phyloP scores from a whole-genome alignment of 2,888 invertebrate species.

The Nudaria mundana region DNA sequence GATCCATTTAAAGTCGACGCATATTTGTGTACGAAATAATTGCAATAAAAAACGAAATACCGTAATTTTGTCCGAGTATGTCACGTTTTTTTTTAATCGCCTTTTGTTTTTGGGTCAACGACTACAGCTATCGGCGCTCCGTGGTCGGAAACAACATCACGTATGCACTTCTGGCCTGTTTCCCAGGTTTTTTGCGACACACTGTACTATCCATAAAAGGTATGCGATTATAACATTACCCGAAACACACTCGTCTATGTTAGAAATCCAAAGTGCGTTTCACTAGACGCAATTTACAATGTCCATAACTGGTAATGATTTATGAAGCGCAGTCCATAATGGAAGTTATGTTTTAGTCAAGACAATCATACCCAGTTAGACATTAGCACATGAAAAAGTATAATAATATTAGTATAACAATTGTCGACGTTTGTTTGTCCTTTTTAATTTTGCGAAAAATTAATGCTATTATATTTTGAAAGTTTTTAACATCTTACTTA shows the following conservation, averaged over 20 bases:
- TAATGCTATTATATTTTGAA: too few species aligned
- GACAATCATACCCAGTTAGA: too few species aligned
- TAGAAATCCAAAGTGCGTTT: neutral
- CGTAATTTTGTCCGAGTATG: slow-evolving; percentile 39
- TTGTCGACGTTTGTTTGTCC: too few species aligned
- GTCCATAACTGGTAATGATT: neutral
- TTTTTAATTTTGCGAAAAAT: too few species aligned
- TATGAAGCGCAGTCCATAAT: neutral
- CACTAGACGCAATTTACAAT: neutral
- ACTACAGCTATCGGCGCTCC: slow-evolving; percentile 47
- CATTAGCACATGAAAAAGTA: too few species aligned
- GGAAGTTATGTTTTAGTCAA: too few species aligned
- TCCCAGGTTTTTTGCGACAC: slow-evolving; percentile 44
- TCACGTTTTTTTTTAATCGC: slow-evolving; percentile 48
- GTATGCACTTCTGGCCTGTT: slow-evolving; percentile 43
- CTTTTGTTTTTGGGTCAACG: slow-evolving; percentile 54
- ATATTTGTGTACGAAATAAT: slow-evolving; percentile 37
- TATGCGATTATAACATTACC: slow-evolving; percentile 14
- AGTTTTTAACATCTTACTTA: too few species aligned
- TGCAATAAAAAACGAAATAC: slow-evolving; percentile 40
- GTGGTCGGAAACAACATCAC: slow-evolving; percentile 41
- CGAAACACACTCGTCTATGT: slow-evolving; percentile 1
- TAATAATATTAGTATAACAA: too few species aligned
- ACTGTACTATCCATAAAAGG: slow-evolving; percentile 28
- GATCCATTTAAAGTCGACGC: slow-evolving; percentile 37